Evolutionary conservation across 2,797 vertebrate species (phyloP).

Genomic region (Eulemur rubriventer): DNA sequence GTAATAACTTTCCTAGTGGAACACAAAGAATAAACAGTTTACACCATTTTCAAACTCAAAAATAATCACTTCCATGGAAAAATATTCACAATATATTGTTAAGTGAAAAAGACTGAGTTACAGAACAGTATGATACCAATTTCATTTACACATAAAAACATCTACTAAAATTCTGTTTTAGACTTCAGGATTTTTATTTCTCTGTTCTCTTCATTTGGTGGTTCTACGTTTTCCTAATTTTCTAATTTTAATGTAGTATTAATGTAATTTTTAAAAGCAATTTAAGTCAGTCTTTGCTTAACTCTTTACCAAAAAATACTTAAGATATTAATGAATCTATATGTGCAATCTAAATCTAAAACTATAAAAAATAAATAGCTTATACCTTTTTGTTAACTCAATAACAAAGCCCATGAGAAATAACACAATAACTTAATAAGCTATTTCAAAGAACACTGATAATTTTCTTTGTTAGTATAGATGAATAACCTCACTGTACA

Average conservation of each 20-base stretch:
- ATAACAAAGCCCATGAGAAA: constrained; percentile 12
- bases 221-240: constrained; percentile 16
- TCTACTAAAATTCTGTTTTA: background rate
- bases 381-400: background rate
- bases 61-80: background rate
- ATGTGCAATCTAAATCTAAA: background rate
- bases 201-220: background rate
- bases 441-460: background rate
- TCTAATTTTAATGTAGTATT: constrained; percentile 4
- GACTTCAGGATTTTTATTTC: background rate
- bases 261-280: background rate
- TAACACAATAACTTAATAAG: background rate
- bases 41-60: background rate
- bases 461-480: background rate
- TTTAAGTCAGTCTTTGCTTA: constrained; percentile 35
- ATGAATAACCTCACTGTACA: background rate
- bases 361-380: background rate
- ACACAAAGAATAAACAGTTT: constrained; percentile 17
- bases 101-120: background rate
- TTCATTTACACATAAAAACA: background rate
- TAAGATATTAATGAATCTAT: background rate
- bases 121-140: background rate
- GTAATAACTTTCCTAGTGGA: background rate
- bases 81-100: background rate
- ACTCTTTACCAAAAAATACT: constrained; percentile 11